These are phyloP conservation scores for Drosophila lutescens DNA, from an alignment of 2,888 invertebrate species.

Conservation along the genomic window DNA sequence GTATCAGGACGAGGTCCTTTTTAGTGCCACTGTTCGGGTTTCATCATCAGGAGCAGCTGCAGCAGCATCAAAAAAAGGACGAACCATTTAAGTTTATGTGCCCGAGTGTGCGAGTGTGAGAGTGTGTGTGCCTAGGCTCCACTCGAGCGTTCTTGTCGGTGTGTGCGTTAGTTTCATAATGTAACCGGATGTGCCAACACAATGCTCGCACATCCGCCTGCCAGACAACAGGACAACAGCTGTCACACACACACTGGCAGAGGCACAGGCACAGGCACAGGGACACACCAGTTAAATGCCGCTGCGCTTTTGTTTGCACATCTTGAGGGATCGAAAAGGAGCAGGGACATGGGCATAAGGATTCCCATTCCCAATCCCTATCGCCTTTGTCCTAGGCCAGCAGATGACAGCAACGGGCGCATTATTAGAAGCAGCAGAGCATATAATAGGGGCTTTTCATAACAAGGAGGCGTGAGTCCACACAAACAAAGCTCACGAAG, in stretches of 20 bases:
- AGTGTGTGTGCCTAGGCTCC: slow-evolving; percentile 6
- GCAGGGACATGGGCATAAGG: slow-evolving; percentile 24
- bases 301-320: slow-evolving; percentile 74
- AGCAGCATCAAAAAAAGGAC: slow-evolving; percentile 44
- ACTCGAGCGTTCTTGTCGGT: slow-evolving; percentile 16
- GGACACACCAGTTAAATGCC: slow-evolving; percentile 32
- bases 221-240: slow-evolving; percentile 75
- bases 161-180: slow-evolving; percentile 71
- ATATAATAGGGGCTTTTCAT: slow-evolving; percentile 78
- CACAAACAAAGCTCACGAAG: slow-evolving; percentile 9
- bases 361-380: slow-evolving; percentile 7
- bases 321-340: slow-evolving; percentile 50
- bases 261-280: slow-evolving; percentile 1
- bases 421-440: slow-evolving; percentile 77
- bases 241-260: slow-evolving; percentile 63
- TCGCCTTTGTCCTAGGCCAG: slow-evolving; percentile 49
- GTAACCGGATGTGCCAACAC: slow-evolving; percentile 79
- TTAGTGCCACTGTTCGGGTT: slow-evolving; percentile 32
- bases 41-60: slow-evolving; percentile 42
- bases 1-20: slow-evolving; percentile 8
- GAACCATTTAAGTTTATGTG: slow-evolving; percentile 66
- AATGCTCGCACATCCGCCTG: slow-evolving; percentile 78
- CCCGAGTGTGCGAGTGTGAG: slow-evolving; percentile 8
- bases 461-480: slow-evolving; percentile 69
- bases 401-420: slow-evolving; percentile 68